Evolutionary conservation across 2,113 vertebrate genomes (phyloP), one percentile per base, ranked within the genome.

Genomic region (Lophius piscatorius): DNA sequence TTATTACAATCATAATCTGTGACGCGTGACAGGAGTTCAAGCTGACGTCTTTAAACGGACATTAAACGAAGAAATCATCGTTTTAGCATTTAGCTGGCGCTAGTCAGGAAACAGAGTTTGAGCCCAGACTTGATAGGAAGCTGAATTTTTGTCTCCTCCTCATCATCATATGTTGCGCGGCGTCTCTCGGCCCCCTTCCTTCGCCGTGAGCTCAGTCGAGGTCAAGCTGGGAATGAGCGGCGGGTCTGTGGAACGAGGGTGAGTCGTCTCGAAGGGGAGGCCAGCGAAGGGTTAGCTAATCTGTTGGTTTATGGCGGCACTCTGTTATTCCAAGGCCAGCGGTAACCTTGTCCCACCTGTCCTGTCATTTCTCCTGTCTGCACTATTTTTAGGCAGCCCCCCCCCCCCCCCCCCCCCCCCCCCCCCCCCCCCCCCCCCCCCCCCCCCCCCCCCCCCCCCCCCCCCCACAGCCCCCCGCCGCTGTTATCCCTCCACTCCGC

Each of bases 261-360:
- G 26, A 9, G 62, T 44, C 28, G 45, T 63, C 61, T 72, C 26
- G 23, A 51, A 47, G 82, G 24, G 71, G 61, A 9, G 18, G 9
- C 18, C 4, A 34, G 65, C 48, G 81, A 57, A 67, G 67, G 80
- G 87, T 74, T 79, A 86, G 66, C 68, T 82, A 84, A 83, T 91
- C 86, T 89, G 76, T 88, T 91, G 83, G 88, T 91, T 84, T 87
- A 78, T 71, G 84, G 80, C 72, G 45, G 77, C 78, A 69, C 81
- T 84, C 62, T 89, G 88, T 88, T 88, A 89, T 89, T 92, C 81
- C 80, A 91, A 89, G 78, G 68, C 61, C 73, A 60, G 72, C 21
- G 52, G 42, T 64, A 81, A 77, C 41, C 78, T 74, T 87, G 78
- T 77, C 39, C 76, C 88, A 94, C 91, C 87, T 92, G 88, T 92